phyloP scores from a whole-genome alignment of 2,888 invertebrate species.

The Amphipyra berbera region DNA sequence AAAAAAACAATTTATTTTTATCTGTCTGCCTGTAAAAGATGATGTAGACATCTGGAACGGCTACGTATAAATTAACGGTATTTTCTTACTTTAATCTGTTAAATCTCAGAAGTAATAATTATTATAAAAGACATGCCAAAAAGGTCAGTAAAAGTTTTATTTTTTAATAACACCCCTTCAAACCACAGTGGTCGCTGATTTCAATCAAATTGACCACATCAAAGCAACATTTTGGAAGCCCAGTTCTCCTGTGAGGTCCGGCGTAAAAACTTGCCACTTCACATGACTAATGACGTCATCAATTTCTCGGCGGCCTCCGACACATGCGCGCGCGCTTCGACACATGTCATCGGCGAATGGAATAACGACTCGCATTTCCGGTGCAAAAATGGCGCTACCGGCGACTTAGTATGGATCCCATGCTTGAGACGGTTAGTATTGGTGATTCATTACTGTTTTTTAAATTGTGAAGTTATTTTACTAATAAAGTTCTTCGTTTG shows the following conservation, averaged over 20 bases:
- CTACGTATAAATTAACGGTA: too few species aligned
- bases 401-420: constrained; percentile 57
- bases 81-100: too few species aligned
- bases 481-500: too few species aligned
- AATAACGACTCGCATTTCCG: constrained; percentile 82
- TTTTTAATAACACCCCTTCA: not conserved
- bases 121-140: not conserved
- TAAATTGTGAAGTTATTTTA: too few species aligned
- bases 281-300: constrained; percentile 87
- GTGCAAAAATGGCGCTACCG: constrained; percentile 63
- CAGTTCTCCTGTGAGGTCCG: constrained; percentile 78
- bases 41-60: too few species aligned
- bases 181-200: constrained; percentile 5
- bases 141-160: not conserved
- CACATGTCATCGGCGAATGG: constrained; percentile 81
- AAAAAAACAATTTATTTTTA: too few species aligned
- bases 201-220: constrained; percentile 45
- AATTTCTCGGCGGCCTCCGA: constrained; percentile 78
- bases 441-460: too few species aligned
- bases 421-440: not conserved
- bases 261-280: constrained; percentile 68
- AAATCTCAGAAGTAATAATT: too few species aligned
- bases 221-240: constrained; percentile 46
- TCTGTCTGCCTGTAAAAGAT: too few species aligned
- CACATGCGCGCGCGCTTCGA: constrained; percentile 77